Base-by-base conservation (phyloP, 2,113 vertebrate species). In the Pelusios castaneus region DNA sequence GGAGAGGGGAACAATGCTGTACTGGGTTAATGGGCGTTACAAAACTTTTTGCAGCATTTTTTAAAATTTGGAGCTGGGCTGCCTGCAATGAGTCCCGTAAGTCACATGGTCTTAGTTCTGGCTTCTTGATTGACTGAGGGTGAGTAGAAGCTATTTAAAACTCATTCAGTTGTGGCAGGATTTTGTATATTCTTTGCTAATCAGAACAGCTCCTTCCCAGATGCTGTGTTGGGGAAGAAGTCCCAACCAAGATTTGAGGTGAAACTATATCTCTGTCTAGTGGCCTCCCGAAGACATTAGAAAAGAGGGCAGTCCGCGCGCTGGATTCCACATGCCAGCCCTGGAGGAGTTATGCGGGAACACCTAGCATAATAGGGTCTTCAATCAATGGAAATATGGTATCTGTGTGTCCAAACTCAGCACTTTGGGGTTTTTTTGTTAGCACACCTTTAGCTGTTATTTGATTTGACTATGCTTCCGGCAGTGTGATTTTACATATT, bases 21-120 rank as follows among this genome's bases (percentile, higher is more conserved):
- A 47, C 2, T 0, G 5, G 10, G 21, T 38, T 67, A 70, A 3
- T 4, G n/a, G 0, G 5, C 67, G 56, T 45, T 70, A 49, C 22
- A 73, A 8, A 38, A 45, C 45, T 43, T 45, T 76, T 45, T 45
- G 41, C 27, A 5, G 25, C 6, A 3, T 24, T 6, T 79, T 54
- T 31, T 25, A 17, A 14, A 78, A 81, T 67, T 38, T 84, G 41
- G 22, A 10, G 22, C 13, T 41, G 52, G 17, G 25, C 27, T n/a
- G 22, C 80, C 10, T 60, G 38, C 70, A 82, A 82, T 17, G 7
- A 58, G 38, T 9, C 63, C 54, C 56, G 2, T 49, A 84, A 73
- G 16, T 13, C 21, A 25, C 29, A 55, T n/a, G 4, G 8, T 52
- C 41, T 47, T 51, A 67, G 47, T 58, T 58, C 38, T 54, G 81